Evolutionary conservation across 2,888 invertebrate species (phyloP).

Genomic region (Ectobius pallidus): DNA sequence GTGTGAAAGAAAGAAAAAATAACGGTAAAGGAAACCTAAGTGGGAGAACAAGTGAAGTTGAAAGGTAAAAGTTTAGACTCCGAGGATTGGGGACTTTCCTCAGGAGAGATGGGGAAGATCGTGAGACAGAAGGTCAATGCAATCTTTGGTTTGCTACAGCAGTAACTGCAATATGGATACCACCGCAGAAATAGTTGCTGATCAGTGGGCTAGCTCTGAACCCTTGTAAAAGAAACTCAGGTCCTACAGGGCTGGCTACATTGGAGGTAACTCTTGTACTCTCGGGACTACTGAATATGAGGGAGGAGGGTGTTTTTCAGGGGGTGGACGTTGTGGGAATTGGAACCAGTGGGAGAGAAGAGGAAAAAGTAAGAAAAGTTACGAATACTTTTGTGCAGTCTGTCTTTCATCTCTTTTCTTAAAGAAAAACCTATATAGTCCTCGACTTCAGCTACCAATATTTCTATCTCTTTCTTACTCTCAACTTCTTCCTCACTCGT

Average conservation of each 20-base stretch:
- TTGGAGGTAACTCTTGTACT: background rate
- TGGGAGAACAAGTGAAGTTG: background rate
- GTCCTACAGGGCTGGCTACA: background rate
- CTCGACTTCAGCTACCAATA: background rate
- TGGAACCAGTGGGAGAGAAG: background rate
- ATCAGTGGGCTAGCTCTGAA: background rate
- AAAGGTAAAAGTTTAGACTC: constrained; percentile 16
- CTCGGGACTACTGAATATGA: no score
- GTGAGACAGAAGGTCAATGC: constrained; percentile 27
- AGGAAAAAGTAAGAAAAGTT: constrained; percentile 1
- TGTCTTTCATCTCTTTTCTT: constrained; percentile 28
- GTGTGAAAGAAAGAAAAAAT: background rate
- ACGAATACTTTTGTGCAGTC: constrained; percentile 18
- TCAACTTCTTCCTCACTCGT: constrained; percentile 5
- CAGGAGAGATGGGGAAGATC: constrained; percentile 20
- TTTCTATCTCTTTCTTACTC: background rate
- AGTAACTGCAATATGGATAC: constrained; percentile 20
- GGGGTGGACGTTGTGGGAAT: constrained; percentile 7
- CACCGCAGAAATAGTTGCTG: background rate
- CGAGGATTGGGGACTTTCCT: constrained; percentile 22
- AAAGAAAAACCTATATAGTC: constrained; percentile 21
- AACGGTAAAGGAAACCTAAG: no score
- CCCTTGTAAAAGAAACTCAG: constrained; percentile 3
- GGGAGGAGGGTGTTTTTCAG: background rate
- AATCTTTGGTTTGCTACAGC: constrained; percentile 16